Evolutionary conservation across 2,888 invertebrate genomes (phyloP).

Genomic region (Chrysolina haemoptera): DNA sequence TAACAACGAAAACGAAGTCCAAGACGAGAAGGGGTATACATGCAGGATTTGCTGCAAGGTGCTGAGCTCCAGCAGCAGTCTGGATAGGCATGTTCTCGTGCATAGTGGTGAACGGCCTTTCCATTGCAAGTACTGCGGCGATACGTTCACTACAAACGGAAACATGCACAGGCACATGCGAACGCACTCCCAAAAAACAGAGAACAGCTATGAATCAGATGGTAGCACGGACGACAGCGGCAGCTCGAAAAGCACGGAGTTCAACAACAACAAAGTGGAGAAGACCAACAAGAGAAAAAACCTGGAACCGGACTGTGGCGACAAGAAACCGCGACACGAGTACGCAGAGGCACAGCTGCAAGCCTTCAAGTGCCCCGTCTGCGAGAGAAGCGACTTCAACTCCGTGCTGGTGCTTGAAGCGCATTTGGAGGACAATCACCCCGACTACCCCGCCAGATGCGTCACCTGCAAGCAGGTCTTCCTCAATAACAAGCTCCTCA

Average conservation of each 20-base stretch:
- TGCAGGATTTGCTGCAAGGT: conserved; percentile 81
- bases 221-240: conserved; percentile 71
- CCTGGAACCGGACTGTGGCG: conserved; percentile 60
- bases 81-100: conserved; percentile 85
- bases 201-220: conserved; percentile 75
- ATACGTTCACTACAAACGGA: conserved; percentile 88
- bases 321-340: conserved; percentile 55
- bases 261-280: conserved; percentile 67
- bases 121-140: conserved; percentile 83
- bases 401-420: conserved; percentile 74
- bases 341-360: conserved; percentile 54
- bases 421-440: conserved; percentile 79
- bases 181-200: conserved; percentile 75
- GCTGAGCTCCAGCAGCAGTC: conserved; percentile 83
- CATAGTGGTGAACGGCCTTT: conserved; percentile 88
- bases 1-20: conserved; percentile 72
- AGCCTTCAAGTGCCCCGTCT: conserved; percentile 75
- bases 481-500: conserved; percentile 80
- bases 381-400: conserved; percentile 76
- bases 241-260: conserved; percentile 65
- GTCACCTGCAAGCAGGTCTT: conserved; percentile 80
- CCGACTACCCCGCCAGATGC: conserved; percentile 80
- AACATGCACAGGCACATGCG: conserved; percentile 90
- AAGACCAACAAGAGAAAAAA: conserved; percentile 66
- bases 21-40: conserved; percentile 71